Evolutionary conservation across 2,797 vertebrate genomes (phyloP).

Genomic region (Helostoma temminkii): DNA sequence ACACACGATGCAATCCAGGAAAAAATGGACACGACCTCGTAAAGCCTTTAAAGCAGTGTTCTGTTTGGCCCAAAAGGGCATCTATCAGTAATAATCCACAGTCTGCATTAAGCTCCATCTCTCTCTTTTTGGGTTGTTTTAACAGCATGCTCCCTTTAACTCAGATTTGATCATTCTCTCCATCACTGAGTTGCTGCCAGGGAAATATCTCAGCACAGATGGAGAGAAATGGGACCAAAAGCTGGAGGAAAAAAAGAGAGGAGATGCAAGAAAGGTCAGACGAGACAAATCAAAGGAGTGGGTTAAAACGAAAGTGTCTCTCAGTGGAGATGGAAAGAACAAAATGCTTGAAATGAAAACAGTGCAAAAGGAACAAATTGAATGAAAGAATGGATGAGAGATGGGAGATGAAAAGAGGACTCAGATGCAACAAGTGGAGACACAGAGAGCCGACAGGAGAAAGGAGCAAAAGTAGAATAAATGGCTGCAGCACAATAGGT

Average conservation of each 20-base stretch:
- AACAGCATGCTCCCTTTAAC: constrained; percentile 29
- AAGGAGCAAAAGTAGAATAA: constrained; percentile 9
- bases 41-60: constrained; percentile 75
- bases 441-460: neutral
- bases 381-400: constrained; percentile 16
- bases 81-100: constrained; percentile 73
- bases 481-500: constrained; percentile 44
- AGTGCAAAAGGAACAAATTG: neutral
- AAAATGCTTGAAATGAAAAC: neutral
- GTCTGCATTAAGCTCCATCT: constrained; percentile 45
- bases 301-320: constrained; percentile 25
- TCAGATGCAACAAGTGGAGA: constrained; percentile 38
- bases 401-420: constrained; percentile 42
- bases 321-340: constrained; percentile 5
- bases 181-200: constrained; percentile 46
- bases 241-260: constrained; percentile 36
- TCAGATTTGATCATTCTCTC: constrained; percentile 48
- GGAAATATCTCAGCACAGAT: constrained; percentile 59
- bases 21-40: constrained; percentile 53
- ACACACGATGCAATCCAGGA: constrained; percentile 62
- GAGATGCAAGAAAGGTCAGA: constrained; percentile 20
- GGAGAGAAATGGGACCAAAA: constrained; percentile 55
- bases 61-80: constrained; percentile 64
- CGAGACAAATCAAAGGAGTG: constrained; percentile 30
- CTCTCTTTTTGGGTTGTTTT: constrained; percentile 30